A percentile compares a stretch with the other conserved stretches of the same genome.
phyloP scores from a whole-genome alignment of 2,888 invertebrate genomes.

The Ormia ochracea region DNA sequence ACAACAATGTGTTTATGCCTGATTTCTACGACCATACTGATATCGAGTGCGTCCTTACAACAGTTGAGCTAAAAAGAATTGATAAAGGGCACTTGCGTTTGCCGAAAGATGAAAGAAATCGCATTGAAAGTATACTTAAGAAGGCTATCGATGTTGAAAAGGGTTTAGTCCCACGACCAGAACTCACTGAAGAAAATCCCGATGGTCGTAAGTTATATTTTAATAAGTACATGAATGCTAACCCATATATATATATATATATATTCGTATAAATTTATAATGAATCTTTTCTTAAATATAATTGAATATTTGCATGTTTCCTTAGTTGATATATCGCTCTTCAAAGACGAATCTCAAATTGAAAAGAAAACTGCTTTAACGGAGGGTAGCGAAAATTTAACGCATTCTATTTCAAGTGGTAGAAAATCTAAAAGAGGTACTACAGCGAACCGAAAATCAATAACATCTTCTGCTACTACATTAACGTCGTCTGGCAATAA shows the following conservation, averaged over 20 bases:
- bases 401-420: slow-evolving; percentile 50
- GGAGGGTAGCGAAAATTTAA: slow-evolving; percentile 32
- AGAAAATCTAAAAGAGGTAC: slow-evolving; percentile 61
- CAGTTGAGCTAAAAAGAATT: slow-evolving; percentile 85
- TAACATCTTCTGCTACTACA: slow-evolving; percentile 26
- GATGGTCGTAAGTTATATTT: slow-evolving; percentile 84
- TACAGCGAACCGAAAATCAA: slow-evolving; percentile 38
- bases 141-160: slow-evolving; percentile 89
- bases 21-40: slow-evolving; percentile 94
- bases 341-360: slow-evolving; percentile 89
- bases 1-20: slow-evolving; percentile 85
- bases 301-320: not conserved
- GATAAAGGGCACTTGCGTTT: slow-evolving; percentile 85
- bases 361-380: slow-evolving; percentile 74
- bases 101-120: slow-evolving; percentile 84
- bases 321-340: slow-evolving; percentile 88
- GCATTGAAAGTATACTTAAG: slow-evolving; percentile 89
- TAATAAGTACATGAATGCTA: too few species aligned
- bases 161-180: slow-evolving; percentile 81
- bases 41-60: slow-evolving; percentile 93
- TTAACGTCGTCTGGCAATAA: slow-evolving; percentile 49
- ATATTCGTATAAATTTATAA: too few species aligned
- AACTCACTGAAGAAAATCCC: slow-evolving; percentile 88
- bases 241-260: too few species aligned
- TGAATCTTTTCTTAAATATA: not conserved